Base-by-base conservation (phyloP, 2,797 vertebrate species). In the Molossus molossus region DNA sequence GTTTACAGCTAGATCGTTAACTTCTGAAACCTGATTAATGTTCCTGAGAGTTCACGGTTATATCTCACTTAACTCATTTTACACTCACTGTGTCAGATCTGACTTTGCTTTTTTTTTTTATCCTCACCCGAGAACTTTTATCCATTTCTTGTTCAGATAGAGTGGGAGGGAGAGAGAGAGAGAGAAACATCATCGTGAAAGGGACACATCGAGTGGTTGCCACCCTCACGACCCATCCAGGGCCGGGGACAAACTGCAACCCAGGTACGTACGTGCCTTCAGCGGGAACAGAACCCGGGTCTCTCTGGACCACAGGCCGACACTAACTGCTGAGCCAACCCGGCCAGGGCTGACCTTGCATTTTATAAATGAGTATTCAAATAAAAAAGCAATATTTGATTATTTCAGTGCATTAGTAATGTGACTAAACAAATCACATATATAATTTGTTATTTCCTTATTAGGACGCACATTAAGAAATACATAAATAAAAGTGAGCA, bases 11-110 rank as follows among this genome's bases (percentile, higher is more conserved):
- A 92, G 85, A 70, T 94, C 90, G 90, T 90, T 94, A 45, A 79
- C 55, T 96, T 90, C 65, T 95, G 82, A 95, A 94, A 80, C 33
- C 45, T 73, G 64, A 95, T 67, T 80, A 45, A 91, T n/a, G 40
- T 4, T 81, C 29, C 64, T 20, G 8, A 20, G n/a, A 67, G 76
- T 65, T 94, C 73, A 91, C 67, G 27, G 25, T 76, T 86, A 67
- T 8, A 83, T 76, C 1, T 20, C n/a, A 70, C 6, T 70, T 85
- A 85, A 57, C 18, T 95, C 33, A 75, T 80, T 90, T 92, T 83
- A 88, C 57, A 67, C 29, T 94, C 20, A 33, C 10, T 25, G 6
- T 18, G n/a, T 77, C 70, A 92, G 40, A 84, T 45, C 40, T 77
- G 45, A 57, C 48, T 86, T 64, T 89, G 70, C 7, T 33, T 65